Conservation (phyloP, 2,888 invertebrate genomes). For the Netelia fuscicornis region DNA sequence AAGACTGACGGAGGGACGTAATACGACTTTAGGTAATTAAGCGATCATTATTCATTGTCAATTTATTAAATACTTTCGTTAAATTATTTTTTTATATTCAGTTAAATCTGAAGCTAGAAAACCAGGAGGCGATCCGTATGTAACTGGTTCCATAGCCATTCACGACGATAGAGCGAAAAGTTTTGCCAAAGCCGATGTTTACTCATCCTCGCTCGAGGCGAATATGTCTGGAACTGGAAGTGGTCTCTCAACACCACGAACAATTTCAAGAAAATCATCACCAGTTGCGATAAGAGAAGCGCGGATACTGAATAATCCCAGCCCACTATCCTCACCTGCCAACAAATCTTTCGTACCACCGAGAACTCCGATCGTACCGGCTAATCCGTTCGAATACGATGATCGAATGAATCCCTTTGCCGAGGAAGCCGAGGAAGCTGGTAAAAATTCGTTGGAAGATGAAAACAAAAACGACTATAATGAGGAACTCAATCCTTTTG, state of each 20-base stretch:
- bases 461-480: constrained; percentile 89
- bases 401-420: constrained; percentile 89
- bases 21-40: constrained; percentile 82
- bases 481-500: constrained; percentile 91
- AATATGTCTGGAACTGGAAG: constrained; percentile 84
- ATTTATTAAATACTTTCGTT: constrained; percentile 12
- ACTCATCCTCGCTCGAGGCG: constrained; percentile 88
- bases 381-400: constrained; percentile 86
- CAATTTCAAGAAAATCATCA: constrained; percentile 77
- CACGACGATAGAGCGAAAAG: constrained; percentile 73
- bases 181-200: constrained; percentile 80
- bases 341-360: constrained; percentile 80
- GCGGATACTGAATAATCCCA: constrained; percentile 78
- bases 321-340: constrained; percentile 80
- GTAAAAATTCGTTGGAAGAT: constrained; percentile 88
- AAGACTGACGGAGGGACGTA: constrained; percentile 86
- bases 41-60: background rate
- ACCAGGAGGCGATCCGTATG: constrained; percentile 70
- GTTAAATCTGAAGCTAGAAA: constrained; percentile 74
- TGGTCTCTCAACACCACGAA: constrained; percentile 73
- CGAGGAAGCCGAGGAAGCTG: constrained; percentile 85
- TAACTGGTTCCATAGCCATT: constrained; percentile 62
- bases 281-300: constrained; percentile 81
- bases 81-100: constrained; percentile 63
- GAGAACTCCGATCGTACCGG: constrained; percentile 79